Percentiles rank a stretch among this genome's conserved stretches.
Evolutionary conservation across 1,140 invertebrate species (phyloP).

Genomic region (Heliconius nattereri): DNA sequence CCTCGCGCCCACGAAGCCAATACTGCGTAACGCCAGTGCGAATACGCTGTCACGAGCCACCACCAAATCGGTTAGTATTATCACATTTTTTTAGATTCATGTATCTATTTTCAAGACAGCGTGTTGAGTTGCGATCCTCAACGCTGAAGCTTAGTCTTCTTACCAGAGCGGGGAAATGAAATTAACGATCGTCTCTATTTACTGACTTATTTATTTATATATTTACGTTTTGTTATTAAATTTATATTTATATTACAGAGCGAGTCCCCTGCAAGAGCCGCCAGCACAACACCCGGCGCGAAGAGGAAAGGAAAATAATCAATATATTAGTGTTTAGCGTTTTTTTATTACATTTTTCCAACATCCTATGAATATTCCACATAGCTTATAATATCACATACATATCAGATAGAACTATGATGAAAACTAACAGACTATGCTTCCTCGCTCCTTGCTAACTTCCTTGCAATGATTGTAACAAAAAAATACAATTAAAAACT

Average conservation of each 20-base stretch:
- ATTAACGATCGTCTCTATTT: neutral
- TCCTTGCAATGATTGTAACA: slow-evolving; percentile 37
- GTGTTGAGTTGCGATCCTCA: too few relatives aligned
- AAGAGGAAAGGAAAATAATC: slow-evolving; percentile 80
- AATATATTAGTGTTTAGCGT: slow-evolving; percentile 58
- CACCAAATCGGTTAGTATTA: slow-evolving; percentile 48
- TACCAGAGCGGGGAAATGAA: neutral
- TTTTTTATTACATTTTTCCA: slow-evolving; percentile 73
- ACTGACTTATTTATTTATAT: neutral
- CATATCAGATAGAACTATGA: slow-evolving; percentile 58
- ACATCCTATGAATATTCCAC: slow-evolving; percentile 71
- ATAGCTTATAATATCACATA: slow-evolving; percentile 78
- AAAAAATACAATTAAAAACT: slow-evolving; percentile 37
- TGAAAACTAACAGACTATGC: slow-evolving; percentile 27
- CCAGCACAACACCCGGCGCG: slow-evolving; percentile 74
- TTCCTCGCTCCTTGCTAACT: slow-evolving; percentile 4
- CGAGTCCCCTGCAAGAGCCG: slow-evolving; percentile 56
- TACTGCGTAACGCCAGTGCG: slow-evolving; percentile 67
- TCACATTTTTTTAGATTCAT: neutral
- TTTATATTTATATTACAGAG: slow-evolving; percentile 47
- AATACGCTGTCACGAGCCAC: slow-evolving; percentile 55
- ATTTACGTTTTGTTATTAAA: too few relatives aligned
- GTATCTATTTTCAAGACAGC: too few relatives aligned
- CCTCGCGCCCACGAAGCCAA: slow-evolving; percentile 52
- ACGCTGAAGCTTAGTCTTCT: neutral